phyloP scores from a whole-genome alignment of 2,797 vertebrate species.

The Hapalemur alaotrensis region DNA sequence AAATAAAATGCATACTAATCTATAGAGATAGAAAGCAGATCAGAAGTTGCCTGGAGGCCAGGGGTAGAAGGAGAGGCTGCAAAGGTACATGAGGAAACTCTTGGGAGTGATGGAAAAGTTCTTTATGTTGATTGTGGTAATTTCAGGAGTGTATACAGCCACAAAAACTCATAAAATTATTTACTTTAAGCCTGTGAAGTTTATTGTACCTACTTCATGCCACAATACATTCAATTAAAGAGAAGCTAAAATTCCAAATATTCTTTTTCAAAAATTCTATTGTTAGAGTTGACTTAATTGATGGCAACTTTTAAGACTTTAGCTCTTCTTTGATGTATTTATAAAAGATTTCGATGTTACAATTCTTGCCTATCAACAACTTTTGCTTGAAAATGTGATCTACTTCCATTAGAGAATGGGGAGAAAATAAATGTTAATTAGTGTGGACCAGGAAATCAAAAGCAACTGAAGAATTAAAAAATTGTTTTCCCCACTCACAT shows the following conservation, averaged over 20 bases:
- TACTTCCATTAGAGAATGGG: background rate
- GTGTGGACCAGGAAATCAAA: background rate
- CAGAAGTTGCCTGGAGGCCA: background rate
- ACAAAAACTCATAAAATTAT: background rate
- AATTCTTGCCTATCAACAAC: background rate
- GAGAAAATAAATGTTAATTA: background rate
- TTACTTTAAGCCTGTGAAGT: background rate
- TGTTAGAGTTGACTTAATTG: constrained; percentile 3
- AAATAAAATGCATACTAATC: background rate
- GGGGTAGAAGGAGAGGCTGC: background rate
- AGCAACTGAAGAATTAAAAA: constrained; percentile 37
- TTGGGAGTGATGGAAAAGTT: background rate
- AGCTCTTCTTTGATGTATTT: background rate
- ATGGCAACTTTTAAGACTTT: background rate
- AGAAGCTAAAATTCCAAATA: constrained; percentile 2
- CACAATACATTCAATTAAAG: background rate
- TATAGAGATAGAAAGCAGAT: background rate
- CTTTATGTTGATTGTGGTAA: background rate
- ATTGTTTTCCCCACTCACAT: constrained; percentile 13
- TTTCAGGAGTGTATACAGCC: background rate
- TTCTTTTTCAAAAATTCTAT: background rate
- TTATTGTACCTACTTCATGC: background rate
- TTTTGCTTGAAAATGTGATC: constrained; percentile 11
- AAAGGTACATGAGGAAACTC: background rate
- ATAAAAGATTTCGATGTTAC: background rate